Percentiles rank a stretch among this genome's conserved stretches.
Conservation (phyloP, 64 coral and sea anemone species). For the Orbicella faveolata region DNA sequence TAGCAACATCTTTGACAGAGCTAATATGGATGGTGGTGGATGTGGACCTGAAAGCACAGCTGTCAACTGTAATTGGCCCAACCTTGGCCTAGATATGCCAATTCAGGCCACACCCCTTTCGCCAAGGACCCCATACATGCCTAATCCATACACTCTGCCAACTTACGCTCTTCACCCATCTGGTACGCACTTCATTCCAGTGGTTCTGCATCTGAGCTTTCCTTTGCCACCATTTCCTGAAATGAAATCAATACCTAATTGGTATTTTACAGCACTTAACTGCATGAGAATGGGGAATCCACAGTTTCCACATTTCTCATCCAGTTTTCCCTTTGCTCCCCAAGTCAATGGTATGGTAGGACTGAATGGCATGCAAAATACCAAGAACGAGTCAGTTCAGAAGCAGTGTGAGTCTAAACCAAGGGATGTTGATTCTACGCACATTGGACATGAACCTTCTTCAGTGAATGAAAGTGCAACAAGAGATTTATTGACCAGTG, state of each 20-base stretch:
- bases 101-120: constrained; percentile 15
- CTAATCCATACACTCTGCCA: constrained; percentile 2
- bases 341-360: not conserved
- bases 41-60: not conserved
- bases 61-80: constrained; percentile 7
- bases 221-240: constrained; percentile 26
- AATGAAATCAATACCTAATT: constrained; percentile 10
- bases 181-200: constrained; percentile 26
- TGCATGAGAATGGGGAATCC: constrained; percentile 14
- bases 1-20: constrained; percentile 6
- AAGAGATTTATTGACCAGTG: not conserved
- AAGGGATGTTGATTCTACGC: not conserved
- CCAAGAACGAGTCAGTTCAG: constrained; percentile 17
- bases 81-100: not conserved
- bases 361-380: not conserved
- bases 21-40: not conserved
- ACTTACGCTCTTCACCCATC: constrained; percentile 44
- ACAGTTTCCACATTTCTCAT: constrained; percentile 25
- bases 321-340: not conserved
- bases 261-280: constrained; percentile 6
- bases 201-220: constrained; percentile 19
- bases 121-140: constrained; percentile 22
- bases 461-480: not conserved
- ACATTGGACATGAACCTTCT: not conserved
- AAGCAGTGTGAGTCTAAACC: constrained; percentile 12